phyloP scores from a whole-genome alignment of 2,113 vertebrate species.

The Castor canadensis region DNA sequence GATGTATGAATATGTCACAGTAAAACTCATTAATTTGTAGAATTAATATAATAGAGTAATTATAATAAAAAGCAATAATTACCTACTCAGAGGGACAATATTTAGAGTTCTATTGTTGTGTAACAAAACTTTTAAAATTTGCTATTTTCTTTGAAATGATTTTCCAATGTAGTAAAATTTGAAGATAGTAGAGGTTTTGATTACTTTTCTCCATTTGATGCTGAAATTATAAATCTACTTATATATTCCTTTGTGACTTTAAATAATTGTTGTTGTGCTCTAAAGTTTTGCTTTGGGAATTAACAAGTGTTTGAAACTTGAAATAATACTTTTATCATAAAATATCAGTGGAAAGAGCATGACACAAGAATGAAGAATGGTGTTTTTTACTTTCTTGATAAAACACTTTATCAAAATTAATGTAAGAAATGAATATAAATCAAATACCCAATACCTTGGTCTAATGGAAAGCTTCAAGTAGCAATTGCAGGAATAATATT shows the following conservation, averaged over 20 bases:
- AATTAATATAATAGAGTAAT: no score
- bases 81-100: constrained; percentile 32
- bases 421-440: constrained; percentile 62
- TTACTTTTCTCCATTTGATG: neutral
- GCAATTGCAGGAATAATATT: constrained; percentile 27
- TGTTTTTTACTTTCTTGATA: constrained; percentile 59
- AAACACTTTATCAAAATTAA: constrained; percentile 69
- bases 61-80: constrained; percentile 12
- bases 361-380: neutral
- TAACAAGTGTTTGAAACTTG: constrained; percentile 20
- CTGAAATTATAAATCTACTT: constrained; percentile 7
- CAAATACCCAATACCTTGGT: neutral
- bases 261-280: constrained; percentile 43
- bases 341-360: constrained; percentile 51
- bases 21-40: no score
- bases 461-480: constrained; percentile 51
- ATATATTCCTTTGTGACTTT: neutral
- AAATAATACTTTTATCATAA: constrained; percentile 48
- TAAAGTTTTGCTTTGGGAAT: constrained; percentile 71
- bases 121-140: constrained; percentile 65
- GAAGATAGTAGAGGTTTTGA: neutral
- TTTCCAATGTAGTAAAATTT: constrained; percentile 65
- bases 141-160: constrained; percentile 57
- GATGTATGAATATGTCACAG: no score
- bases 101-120: constrained; percentile 39